Base-by-base conservation (phyloP, 2,797 vertebrate species). In the Acestrorhynchus altus region DNA sequence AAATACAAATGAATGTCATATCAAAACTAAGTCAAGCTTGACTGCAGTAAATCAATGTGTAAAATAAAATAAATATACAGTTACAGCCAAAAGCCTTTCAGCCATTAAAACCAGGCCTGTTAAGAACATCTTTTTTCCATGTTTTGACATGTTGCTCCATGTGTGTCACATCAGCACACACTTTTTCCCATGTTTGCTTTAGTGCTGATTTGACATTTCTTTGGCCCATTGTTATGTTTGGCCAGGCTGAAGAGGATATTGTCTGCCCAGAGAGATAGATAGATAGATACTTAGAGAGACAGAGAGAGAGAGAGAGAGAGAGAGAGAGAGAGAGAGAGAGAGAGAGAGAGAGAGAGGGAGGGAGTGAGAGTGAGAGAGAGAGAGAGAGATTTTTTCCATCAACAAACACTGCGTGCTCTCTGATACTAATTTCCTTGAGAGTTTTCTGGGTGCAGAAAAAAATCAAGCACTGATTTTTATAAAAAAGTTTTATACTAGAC, bases 161-260 rank as follows among this genome's bases (percentile, higher is more conserved):
- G 31, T 61, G 40, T 35, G 52, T 20, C 68, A 47, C 18, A 47
- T 20, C 42, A 49, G 20, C 35, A 8, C 20, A 31, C 10, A 5
- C 49, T 65, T 59, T 74, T 59, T 31, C 31, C 40, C 54, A 73
- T 74, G 59, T 74, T 51, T 68, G 54, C 20, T 61, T 72, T 78
- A 68, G 35, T 52, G 52, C 54, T 54, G 68, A 68, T 73, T 40
- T 49, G 47, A 70, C 49, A 51, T 52, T 74, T 70, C 28, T 24
- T 64, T 69, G 47, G 70, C n/a, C 56, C 11, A 24, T 20, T 49
- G 74, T 77, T 49, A 31, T 76, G 52, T 47, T 77, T 81, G 63
- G 64, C 80, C 56, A 40, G 64, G 70, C 47, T 69, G 57, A 81
- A 70, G 71, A 81, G 80, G 80, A 81, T 69, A 78, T 65, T 78